phyloP scores from a whole-genome alignment of 2,113 vertebrate species.

The Microtus ochrogaster region DNA sequence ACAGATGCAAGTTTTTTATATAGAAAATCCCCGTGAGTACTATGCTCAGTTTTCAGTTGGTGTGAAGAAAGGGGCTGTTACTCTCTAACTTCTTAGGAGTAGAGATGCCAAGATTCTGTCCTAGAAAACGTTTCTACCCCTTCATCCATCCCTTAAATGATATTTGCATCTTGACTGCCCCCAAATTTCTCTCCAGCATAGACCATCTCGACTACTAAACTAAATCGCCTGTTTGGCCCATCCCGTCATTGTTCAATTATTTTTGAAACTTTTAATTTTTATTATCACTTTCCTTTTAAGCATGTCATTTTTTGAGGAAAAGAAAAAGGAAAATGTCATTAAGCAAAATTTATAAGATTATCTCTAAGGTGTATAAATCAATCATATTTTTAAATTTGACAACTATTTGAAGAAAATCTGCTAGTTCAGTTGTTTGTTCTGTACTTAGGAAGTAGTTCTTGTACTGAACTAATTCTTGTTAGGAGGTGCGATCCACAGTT shows the following conservation, averaged over 20 bases:
- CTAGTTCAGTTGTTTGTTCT: slow-evolving; percentile 31
- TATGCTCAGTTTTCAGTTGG: neutral
- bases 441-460: neutral
- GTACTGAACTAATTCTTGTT: neutral
- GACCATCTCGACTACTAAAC: neutral
- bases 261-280: slow-evolving; percentile 45
- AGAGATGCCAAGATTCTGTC: neutral
- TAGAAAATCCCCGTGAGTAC: neutral
- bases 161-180: neutral
- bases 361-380: slow-evolving; percentile 42
- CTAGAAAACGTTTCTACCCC: neutral
- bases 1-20: neutral
- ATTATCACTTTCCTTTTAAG: neutral
- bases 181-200: neutral
- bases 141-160: neutral
- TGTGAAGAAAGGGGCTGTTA: neutral
- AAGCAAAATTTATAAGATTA: slow-evolving; percentile 45
- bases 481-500: slow-evolving; percentile 27
- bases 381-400: slow-evolving; percentile 39
- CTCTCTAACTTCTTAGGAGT: neutral
- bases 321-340: slow-evolving; percentile 51
- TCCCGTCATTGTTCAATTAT: neutral
- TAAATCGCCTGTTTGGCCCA: neutral
- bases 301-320: neutral
- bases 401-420: slow-evolving; percentile 21